Base-by-base conservation (phyloP, 2,888 invertebrate genomes). In the Oxycera nigricornis region DNA sequence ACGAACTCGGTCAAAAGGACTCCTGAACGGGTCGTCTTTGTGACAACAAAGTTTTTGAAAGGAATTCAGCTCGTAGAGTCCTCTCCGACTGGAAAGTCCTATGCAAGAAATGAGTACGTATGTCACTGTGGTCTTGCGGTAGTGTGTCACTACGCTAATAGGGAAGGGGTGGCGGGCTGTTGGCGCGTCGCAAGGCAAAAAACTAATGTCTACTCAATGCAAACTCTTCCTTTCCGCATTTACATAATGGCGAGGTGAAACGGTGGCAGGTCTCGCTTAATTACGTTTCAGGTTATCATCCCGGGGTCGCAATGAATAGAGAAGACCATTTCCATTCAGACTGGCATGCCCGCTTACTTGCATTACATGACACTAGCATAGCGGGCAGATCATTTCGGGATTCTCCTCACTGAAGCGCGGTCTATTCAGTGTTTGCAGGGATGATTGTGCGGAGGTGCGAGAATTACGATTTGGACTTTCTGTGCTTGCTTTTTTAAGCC, bases 1-100 rank as follows among this genome's bases (percentile, higher is more conserved):
- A 70, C 52, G 70, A 70, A 70, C 70, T 70, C 70, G 70, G 70
- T 70, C 70, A 70, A 70, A 70, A 70, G 55, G 52, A 70, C 55
- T 55, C 52, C 31, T 35, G 26, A 46, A 35, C 31, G 31, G 35
- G n/a, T 30, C 26, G 30, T 31, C 20, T 70, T 70, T 70, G 52
- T 52, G 52, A 31, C 28, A 55, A 70, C 65, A 41, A 20, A 41
- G 65, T 55, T 30, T 52, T 11, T 68, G 52, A 52, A 70, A 70
- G 31, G 70, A 28, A 70, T 70, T 52, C 35, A 35, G 31, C 52
- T 30, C 55, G 52, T 24, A 52, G 55, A 35, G 1, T 65, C 41
- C 14, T 59, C 59, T 67, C 67, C 46, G 11, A 24, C 6, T 70
- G 70, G 55, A 70, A 55, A 35, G 70, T 17, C 17, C 22, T 70